Conservation (phyloP, 2,797 vertebrate genomes). For the Leucoraja ocellata region DNA sequence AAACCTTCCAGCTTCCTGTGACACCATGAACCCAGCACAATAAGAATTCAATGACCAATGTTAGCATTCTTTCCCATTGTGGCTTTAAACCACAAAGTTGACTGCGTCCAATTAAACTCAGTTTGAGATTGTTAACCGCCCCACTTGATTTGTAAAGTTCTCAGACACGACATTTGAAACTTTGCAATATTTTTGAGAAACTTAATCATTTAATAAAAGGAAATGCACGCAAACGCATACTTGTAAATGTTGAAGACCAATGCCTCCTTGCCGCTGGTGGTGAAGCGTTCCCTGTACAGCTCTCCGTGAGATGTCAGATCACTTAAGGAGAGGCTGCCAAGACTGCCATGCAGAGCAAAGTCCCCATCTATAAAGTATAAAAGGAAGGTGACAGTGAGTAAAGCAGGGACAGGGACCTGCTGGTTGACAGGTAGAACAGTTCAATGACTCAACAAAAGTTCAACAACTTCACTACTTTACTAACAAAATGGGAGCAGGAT, state of each 20-base stretch:
- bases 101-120: background rate
- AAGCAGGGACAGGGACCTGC: background rate
- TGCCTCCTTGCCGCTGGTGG: conserved; percentile 84
- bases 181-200: background rate
- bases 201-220: background rate
- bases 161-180: background rate
- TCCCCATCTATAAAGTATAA: conserved; percentile 71
- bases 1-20: background rate
- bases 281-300: conserved; percentile 91
- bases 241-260: conserved; percentile 83
- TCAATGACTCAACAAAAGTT: background rate
- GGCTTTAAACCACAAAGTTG: background rate
- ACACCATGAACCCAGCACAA: background rate
- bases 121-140: background rate
- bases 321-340: conserved; percentile 86
- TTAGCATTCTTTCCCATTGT: background rate
- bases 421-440: background rate
- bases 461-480: background rate
- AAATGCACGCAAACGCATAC: conserved; percentile 54
- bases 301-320: conserved; percentile 88
- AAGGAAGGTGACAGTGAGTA: background rate
- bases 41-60: background rate
- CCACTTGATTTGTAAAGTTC: background rate
- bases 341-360: conserved; percentile 76
- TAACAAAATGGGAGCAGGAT: background rate